Percentiles rank a stretch among this genome's conserved stretches.
Conservation (phyloP, 2,113 vertebrate genomes). For the Hirundichthys speculiger region DNA sequence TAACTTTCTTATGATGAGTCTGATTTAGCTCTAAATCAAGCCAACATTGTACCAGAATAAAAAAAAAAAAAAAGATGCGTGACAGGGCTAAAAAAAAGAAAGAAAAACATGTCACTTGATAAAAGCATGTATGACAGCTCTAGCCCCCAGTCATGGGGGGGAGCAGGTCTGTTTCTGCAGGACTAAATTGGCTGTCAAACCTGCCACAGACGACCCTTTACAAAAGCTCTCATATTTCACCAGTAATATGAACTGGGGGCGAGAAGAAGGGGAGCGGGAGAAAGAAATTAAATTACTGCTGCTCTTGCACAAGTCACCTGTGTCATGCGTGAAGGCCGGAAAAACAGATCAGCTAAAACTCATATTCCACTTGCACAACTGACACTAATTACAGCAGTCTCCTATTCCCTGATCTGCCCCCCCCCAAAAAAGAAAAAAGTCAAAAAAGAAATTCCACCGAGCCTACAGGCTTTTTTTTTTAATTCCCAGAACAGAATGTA, state of each 20-base stretch:
- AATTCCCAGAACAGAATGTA: background rate
- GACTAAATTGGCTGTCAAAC: constrained; percentile 71
- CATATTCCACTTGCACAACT: too few relatives aligned
- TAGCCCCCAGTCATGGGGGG: constrained; percentile 32
- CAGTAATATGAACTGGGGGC: constrained; percentile 52
- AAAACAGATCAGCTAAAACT: constrained; percentile 11
- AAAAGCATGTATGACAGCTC: constrained; percentile 50
- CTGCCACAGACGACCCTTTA: constrained; percentile 50
- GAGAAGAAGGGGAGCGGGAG: background rate
- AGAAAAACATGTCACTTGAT: constrained; percentile 19
- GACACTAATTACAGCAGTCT: too few relatives aligned
- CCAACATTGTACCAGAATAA: constrained; percentile 12
- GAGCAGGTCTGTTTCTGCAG: constrained; percentile 58
- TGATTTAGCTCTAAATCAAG: too few relatives aligned
- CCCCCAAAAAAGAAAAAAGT: too few relatives aligned
- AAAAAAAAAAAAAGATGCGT: constrained; percentile 8
- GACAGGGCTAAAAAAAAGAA: constrained; percentile 23
- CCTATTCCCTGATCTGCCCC: too few relatives aligned
- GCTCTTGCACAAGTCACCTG: constrained; percentile 53
- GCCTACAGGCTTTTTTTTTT: background rate
- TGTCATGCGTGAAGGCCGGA: constrained; percentile 63
- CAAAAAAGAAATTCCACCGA: too few relatives aligned
- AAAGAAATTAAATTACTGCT: constrained; percentile 56
- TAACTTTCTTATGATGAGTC: constrained; percentile 1
- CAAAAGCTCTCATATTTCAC: constrained; percentile 60